Base-by-base conservation (phyloP, 2,888 invertebrate species). In the Chironomus tentans region DNA sequence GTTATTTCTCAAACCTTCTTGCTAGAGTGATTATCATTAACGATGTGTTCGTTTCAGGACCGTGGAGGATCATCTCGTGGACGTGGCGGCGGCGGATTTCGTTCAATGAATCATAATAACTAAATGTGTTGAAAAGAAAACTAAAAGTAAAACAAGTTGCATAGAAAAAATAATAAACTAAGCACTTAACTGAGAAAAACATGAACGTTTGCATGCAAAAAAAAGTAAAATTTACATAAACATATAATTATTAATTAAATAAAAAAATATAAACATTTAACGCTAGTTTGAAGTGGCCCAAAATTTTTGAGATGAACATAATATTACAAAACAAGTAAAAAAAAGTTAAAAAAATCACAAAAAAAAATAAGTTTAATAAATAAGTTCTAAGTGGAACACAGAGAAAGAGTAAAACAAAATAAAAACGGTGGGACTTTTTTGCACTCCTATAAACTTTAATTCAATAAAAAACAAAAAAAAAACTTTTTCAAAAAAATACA, bases 61-160 rank as follows among this genome's bases (percentile, higher is more conserved):
- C 75, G 75, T 69, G 71, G 71, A 7, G 46, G 71, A 38, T 48
- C n/a, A n/a, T n/a, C 70, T n/a, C 72, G 70, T n/a, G 77, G 77
- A 28, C 70, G 77, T 5, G 76, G 76, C 47, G 81, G 77, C 7
- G 76, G 76, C 47, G 81, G 82, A 38, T 78, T 76, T 62, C 68
- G 76, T 69, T 47, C 68, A 68, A 74, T 74, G 65, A 74, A 74
- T 62, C 70, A 48, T 21, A 38, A 50, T 21, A 62, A 73, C 15
- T 73, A 73, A 73, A 24, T 73, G 62, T 13, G 24, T 65, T 65
- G 62, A 18, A 10, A 21, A 65, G 4, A 13, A 65, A 65, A 65
- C 4, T 65, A 4, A 65, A 65, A 62, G 12, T 22, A 62, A 10
- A 21, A 15, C 3, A 15, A 56, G 18, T 56, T 65, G 21, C 24